Base-by-base conservation (phyloP, 1,140 invertebrate genomes). In the Leptinotarsa undecemlineata region DNA sequence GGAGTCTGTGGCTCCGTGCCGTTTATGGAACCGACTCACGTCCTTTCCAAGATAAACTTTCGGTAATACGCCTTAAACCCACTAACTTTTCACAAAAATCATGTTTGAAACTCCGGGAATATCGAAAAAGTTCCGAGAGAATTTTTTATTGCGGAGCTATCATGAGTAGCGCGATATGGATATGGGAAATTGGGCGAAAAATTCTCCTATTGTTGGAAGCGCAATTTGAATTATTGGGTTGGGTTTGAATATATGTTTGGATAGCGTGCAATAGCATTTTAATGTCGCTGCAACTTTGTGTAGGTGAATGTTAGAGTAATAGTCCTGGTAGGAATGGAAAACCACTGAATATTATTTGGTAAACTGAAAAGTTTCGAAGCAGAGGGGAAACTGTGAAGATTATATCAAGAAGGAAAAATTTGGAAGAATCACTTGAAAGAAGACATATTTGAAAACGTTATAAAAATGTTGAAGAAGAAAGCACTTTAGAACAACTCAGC, bases 81-180 rank as follows among this genome's bases (percentile, higher is more conserved):
- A 57, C 51, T 57, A 57, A 57, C 51, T 57, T 57, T 57, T 57
- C 51, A n/a, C 51, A 57, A 57, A 57, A 57, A 57, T 57, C 51
- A 57, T 57, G 51, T 57, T 57, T 19, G 51, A 57, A 57, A 57
- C 51, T 57, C 51, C 15, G 51, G n/a, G 51, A 57, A 57, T 57
- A 57, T 57, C 51, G 51, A 57, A 57, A 57, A 57, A 57, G 51
- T 57, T 57, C 15, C 17, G 51, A 57, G 51, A 42, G 51, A 57
- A 17, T 57, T 57, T 57, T 57, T 57, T 57, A 57, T 57, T 57
- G 51, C n/a, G 51, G n/a, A 17, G 3, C 14, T 57, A 17, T 57
- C 51, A 57, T 57, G n/a, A 57, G 51, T 57, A 57, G 51, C 51
- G 15, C 51, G 51, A 57, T 57, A 57, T 57, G 51, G 51, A 57